A percentile compares a stretch with the other conserved stretches of the same genome.
phyloP scores from a whole-genome alignment of 2,797 vertebrate species.

The Syndactyla subalaris region DNA sequence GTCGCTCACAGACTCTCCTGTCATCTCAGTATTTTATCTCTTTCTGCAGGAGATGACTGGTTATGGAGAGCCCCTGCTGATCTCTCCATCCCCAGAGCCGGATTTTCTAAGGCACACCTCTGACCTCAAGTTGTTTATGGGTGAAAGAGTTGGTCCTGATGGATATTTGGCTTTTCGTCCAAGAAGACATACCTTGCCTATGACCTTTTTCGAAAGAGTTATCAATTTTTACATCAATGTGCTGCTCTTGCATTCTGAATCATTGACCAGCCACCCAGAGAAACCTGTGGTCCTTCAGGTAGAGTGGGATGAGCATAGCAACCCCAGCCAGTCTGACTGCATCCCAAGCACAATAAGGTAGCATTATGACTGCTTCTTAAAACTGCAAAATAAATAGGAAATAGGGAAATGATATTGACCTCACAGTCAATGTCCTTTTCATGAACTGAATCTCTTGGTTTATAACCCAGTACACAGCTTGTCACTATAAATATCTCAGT shows the following conservation, averaged over 20 bases:
- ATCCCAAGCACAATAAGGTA: not conserved
- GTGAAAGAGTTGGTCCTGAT: not conserved
- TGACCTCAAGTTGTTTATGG: not conserved
- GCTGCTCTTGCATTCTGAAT: not conserved
- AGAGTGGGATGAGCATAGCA: not conserved
- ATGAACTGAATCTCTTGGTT: slow-evolving; percentile 31
- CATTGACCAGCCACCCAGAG: not conserved
- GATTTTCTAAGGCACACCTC: not conserved
- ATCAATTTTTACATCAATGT: not conserved
- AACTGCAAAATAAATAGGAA: slow-evolving; percentile 30
- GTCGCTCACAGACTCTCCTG: not conserved
- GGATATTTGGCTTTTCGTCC: not conserved
- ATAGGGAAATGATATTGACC: slow-evolving; percentile 12
- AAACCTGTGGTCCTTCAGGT: not conserved
- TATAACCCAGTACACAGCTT: not conserved
- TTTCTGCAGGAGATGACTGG: not conserved
- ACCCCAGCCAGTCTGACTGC: not conserved
- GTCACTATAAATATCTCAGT: slow-evolving; percentile 19
- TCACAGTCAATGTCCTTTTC: slow-evolving; percentile 28
- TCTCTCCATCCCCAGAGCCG: not conserved
- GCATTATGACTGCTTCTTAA: not conserved
- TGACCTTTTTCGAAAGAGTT: not conserved
- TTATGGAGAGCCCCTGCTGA: not conserved
- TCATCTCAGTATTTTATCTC: not conserved
- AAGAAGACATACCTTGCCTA: not conserved